A percentile compares a stretch with the other conserved stretches of the same genome.
Evolutionary conservation across 2,113 vertebrate genomes (phyloP).

Genomic region (Condylura cristata): DNA sequence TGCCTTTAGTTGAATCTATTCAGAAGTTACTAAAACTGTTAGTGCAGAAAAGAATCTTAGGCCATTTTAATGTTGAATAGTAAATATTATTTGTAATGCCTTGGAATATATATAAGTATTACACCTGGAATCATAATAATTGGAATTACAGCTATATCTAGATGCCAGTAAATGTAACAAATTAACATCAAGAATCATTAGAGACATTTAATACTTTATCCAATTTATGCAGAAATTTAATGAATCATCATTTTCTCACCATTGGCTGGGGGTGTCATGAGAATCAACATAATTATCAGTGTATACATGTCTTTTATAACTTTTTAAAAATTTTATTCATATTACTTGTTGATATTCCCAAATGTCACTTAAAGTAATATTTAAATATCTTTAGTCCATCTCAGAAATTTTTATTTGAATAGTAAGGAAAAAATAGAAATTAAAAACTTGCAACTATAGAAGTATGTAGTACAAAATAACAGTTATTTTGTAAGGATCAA

Average conservation of each 20-base stretch:
- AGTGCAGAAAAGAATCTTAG: not conserved
- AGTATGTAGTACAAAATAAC: not conserved
- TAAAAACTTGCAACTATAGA: not conserved
- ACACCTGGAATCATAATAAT: no score
- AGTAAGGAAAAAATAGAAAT: not conserved
- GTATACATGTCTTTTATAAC: no score
- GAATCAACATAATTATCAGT: not conserved
- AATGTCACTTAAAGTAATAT: not conserved
- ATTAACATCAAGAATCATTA: not conserved
- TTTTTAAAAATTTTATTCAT: not conserved
- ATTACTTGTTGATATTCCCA: not conserved
- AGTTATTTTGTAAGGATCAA: not conserved
- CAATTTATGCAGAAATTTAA: not conserved
- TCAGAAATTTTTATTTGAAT: not conserved
- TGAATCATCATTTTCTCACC: not conserved
- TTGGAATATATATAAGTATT: not conserved
- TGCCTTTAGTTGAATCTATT: not conserved
- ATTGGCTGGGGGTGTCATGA: not conserved
- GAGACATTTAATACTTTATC: not conserved
- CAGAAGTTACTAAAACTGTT: not conserved
- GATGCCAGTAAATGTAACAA: not conserved
- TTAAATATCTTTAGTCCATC: not conserved
- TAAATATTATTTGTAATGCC: not conserved
- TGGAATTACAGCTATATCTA: not conserved
- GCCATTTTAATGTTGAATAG: constrained; percentile 23